Evolutionary conservation across 2,113 vertebrate genomes (phyloP).

Genomic region (Gracilinanus agilis): DNA sequence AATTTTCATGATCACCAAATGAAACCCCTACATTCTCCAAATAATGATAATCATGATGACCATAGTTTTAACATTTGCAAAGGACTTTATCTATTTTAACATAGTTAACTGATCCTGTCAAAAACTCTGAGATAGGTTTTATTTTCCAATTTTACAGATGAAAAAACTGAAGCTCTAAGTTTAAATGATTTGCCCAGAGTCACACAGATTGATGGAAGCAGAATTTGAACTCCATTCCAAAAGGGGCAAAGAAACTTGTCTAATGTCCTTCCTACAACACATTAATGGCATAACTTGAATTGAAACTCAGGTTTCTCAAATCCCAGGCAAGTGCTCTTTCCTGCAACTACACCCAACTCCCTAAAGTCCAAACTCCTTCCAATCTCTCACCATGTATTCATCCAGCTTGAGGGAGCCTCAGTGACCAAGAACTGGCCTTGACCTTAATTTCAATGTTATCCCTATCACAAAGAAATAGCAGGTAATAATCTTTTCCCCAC

Average conservation of each 20-base stretch:
- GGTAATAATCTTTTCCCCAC: neutral
- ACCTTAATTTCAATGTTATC: neutral
- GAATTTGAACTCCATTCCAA: neutral
- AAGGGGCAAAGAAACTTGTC: neutral
- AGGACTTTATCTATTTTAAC: neutral
- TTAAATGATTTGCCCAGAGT: neutral
- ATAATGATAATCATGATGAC: neutral
- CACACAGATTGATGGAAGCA: neutral
- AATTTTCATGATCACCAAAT: neutral
- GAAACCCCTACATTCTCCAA: neutral
- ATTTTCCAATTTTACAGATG: neutral
- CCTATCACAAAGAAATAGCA: neutral
- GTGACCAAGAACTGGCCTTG: neutral
- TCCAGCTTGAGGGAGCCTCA: neutral
- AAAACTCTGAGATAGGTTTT: neutral
- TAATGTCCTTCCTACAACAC: neutral
- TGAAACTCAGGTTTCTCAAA: neutral
- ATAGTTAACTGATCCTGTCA: neutral
- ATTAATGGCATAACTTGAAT: neutral
- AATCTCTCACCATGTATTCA: neutral
- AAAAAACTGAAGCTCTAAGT: neutral
- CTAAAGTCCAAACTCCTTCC: neutral
- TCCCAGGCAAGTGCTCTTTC: neutral
- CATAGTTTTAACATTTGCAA: neutral
- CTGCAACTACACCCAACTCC: neutral